Conservation (phyloP, 2,888 invertebrate genomes). For the Nudaria mundana region DNA sequence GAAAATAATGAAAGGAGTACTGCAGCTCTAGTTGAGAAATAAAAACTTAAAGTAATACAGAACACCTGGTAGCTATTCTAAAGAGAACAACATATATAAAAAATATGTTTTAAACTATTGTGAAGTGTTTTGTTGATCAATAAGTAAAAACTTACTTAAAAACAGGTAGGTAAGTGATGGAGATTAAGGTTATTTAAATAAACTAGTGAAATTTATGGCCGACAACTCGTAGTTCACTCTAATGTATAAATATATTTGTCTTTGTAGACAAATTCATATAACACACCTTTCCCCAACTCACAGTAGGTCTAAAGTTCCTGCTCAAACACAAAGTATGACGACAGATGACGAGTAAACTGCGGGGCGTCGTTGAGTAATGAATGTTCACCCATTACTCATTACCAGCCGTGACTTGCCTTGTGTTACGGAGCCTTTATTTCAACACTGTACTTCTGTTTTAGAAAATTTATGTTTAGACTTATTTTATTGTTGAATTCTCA, state of each 20-base stretch:
- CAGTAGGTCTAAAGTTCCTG: slow-evolving; percentile 31
- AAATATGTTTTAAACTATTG: too few species aligned
- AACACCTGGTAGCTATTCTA: too few species aligned
- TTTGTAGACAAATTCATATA: slow-evolving; percentile 4
- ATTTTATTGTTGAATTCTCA: slow-evolving; percentile 38
- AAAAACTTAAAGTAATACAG: too few species aligned
- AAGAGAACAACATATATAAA: too few species aligned
- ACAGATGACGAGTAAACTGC: slow-evolving; percentile 67
- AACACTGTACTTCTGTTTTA: slow-evolving; percentile 47
- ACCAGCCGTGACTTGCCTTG: slow-evolving; percentile 58
- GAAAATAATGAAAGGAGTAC: too few species aligned
- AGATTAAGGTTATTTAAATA: too few species aligned
- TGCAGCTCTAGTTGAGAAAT: too few species aligned
- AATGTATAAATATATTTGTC: not conserved
- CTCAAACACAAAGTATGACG: slow-evolving; percentile 44
- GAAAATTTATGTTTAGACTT: slow-evolving; percentile 45
- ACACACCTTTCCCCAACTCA: slow-evolving; percentile 17
- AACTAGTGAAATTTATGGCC: too few species aligned
- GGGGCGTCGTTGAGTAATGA: slow-evolving; percentile 71
- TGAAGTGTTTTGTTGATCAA: too few species aligned
- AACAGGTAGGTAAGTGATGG: too few species aligned
- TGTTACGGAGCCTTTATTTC: slow-evolving; percentile 61
- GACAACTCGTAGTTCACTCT: too few species aligned
- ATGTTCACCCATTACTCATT: slow-evolving; percentile 58
- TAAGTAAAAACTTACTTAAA: too few species aligned